Conservation (phyloP, 2,888 invertebrate genomes). For the Craniophora ligustri region DNA sequence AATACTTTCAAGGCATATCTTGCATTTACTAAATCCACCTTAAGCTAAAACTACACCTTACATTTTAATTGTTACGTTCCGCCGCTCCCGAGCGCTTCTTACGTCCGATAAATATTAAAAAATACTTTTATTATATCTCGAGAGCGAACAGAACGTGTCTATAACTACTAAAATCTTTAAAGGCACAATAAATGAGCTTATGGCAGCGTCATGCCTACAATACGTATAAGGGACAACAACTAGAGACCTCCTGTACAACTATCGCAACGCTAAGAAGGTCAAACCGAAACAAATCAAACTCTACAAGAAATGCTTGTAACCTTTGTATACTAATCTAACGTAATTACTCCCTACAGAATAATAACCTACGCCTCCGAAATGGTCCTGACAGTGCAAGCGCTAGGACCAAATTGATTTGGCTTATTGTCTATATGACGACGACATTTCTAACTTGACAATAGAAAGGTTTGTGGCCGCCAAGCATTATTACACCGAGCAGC, state of each 20-base stretch:
- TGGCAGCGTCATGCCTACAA: slow-evolving; percentile 77
- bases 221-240: slow-evolving; percentile 67
- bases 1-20: slow-evolving; percentile 87
- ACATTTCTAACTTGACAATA: slow-evolving; percentile 14
- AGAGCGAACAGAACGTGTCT: slow-evolving; percentile 54
- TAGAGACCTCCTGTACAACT: slow-evolving; percentile 65
- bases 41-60: slow-evolving; percentile 78
- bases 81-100: slow-evolving; percentile 41
- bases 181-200: slow-evolving; percentile 83
- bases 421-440: slow-evolving; percentile 18
- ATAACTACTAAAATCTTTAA: slow-evolving; percentile 66
- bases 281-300: slow-evolving; percentile 62
- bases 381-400: slow-evolving; percentile 14
- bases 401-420: slow-evolving; percentile 22
- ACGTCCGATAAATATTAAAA: slow-evolving; percentile 48
- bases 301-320: slow-evolving; percentile 77
- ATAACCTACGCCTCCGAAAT: slow-evolving; percentile 26
- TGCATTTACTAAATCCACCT: slow-evolving; percentile 76
- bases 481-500: slow-evolving; percentile 20
- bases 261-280: slow-evolving; percentile 61
- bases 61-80: slow-evolving; percentile 48
- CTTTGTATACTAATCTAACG: slow-evolving; percentile 60
- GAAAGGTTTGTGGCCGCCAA: slow-evolving; percentile 18
- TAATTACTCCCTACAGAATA: slow-evolving; percentile 44
- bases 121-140: slow-evolving; percentile 44